Conservation (phyloP, 2,888 invertebrate genomes). For the Drosophila greeni region DNA sequence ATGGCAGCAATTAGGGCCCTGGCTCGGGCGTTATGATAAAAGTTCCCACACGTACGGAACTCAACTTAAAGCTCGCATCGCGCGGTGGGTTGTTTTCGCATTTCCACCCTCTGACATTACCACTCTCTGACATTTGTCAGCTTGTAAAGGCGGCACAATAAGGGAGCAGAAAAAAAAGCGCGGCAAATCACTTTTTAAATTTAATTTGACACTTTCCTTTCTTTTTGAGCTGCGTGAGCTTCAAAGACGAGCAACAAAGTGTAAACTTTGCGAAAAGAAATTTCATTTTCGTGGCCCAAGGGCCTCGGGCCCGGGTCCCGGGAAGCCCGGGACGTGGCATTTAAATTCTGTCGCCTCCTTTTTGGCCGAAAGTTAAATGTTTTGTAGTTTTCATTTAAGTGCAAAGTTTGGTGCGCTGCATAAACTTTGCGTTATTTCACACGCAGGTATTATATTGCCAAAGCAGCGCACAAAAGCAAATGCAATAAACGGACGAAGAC, state of each 20-base stretch:
- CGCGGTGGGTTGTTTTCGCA: constrained; percentile 50
- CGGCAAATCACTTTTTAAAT: constrained; percentile 72
- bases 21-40: constrained; percentile 3
- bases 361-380: constrained; percentile 59
- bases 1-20: constrained; percentile 30
- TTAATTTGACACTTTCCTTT: constrained; percentile 70
- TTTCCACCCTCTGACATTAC: constrained; percentile 42
- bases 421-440: constrained; percentile 72
- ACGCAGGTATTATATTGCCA: constrained; percentile 69
- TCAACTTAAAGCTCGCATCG: background rate
- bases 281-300: constrained; percentile 61
- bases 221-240: constrained; percentile 42
- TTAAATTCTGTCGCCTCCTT: constrained; percentile 55
- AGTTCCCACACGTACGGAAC: background rate
- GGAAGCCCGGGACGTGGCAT: constrained; percentile 48
- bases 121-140: constrained; percentile 50
- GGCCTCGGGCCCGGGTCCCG: constrained; percentile 23
- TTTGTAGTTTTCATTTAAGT: constrained; percentile 71
- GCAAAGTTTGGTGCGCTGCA: constrained; percentile 66
- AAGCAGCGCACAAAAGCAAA: constrained; percentile 60
- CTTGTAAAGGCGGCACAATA: constrained; percentile 33
- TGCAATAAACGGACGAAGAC: constrained; percentile 54
- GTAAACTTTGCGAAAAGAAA: constrained; percentile 55
- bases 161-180: constrained; percentile 40
- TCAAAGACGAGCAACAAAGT: constrained; percentile 67